Evolutionary conservation across 2,888 invertebrate species (phyloP).

Genomic region (Zhuqinia jingwanae): DNA sequence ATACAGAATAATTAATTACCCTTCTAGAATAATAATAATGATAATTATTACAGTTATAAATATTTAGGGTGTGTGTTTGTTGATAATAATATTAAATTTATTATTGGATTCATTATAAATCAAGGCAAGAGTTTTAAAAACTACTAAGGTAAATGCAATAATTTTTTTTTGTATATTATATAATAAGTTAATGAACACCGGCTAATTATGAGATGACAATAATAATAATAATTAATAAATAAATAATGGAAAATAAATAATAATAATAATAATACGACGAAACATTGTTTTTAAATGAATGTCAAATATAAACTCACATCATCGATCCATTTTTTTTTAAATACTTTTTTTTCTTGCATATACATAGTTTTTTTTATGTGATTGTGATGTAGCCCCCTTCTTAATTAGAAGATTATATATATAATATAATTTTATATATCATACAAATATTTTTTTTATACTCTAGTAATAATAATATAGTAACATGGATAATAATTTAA

Average conservation of each 20-base stretch:
- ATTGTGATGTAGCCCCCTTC: conserved; percentile 27
- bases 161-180: no score
- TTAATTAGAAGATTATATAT: no score
- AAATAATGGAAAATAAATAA: conserved; percentile 24
- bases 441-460: conserved; percentile 38
- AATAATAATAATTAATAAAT: no score
- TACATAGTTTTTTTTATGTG: not conserved
- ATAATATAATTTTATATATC: not conserved
- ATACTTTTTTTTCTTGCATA: conserved; percentile 14
- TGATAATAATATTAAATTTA: conserved; percentile 58
- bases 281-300: not conserved
- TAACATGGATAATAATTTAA: conserved; percentile 35
- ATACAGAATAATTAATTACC: not conserved
- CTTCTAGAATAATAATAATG: not conserved
- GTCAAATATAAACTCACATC: conserved; percentile 44
- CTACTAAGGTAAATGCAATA: conserved; percentile 48
- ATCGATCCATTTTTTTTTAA: conserved; percentile 19
- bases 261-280: no score
- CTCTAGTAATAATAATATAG: not conserved
- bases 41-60: conserved; percentile 49
- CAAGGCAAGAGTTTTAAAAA: conserved; percentile 62
- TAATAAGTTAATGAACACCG: conserved; percentile 70
- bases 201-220: conserved; percentile 46
- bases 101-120: conserved; percentile 49
- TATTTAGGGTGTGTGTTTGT: conserved; percentile 40